A percentile compares a stretch with the other conserved stretches of the same genome.
Evolutionary conservation across 2,113 vertebrate species (phyloP).

Genomic region (Planiliza haematocheilus): DNA sequence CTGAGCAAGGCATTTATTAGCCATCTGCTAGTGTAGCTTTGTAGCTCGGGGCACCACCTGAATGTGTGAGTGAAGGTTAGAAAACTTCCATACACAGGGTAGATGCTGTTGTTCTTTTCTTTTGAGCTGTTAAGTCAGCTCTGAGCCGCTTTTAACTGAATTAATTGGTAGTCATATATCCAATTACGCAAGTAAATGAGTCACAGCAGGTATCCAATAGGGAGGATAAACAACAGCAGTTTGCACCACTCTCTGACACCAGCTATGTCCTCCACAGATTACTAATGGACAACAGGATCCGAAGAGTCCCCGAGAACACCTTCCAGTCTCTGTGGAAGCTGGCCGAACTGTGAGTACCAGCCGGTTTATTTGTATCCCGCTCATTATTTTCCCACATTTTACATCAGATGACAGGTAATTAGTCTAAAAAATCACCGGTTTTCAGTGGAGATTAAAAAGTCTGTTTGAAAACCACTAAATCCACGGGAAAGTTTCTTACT

Average conservation of each 20-base stretch:
- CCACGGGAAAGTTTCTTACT: neutral
- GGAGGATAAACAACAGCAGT: neutral
- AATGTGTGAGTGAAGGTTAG: too few species aligned
- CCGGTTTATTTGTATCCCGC: neutral
- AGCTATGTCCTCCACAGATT: constrained; percentile 65
- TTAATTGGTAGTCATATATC: neutral
- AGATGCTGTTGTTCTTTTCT: too few species aligned
- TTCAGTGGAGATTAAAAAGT: neutral
- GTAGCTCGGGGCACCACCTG: neutral
- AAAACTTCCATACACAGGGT: too few species aligned
- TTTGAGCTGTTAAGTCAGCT: too few species aligned
- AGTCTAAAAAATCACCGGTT: neutral
- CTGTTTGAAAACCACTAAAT: neutral
- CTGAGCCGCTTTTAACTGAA: neutral
- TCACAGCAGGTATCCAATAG: constrained; percentile 5
- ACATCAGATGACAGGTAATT: neutral
- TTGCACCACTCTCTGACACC: constrained; percentile 21
- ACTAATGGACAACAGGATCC: constrained; percentile 86
- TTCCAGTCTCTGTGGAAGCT: constrained; percentile 86
- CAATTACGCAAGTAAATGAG: neutral
- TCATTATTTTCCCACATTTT: neutral
- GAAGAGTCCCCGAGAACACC: constrained; percentile 82
- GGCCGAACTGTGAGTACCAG: constrained; percentile 80
- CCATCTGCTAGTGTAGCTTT: too few species aligned
- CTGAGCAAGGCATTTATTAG: neutral